phyloP scores from a whole-genome alignment of 2,797 vertebrate genomes.

The Eleutherodactylus coqui region DNA sequence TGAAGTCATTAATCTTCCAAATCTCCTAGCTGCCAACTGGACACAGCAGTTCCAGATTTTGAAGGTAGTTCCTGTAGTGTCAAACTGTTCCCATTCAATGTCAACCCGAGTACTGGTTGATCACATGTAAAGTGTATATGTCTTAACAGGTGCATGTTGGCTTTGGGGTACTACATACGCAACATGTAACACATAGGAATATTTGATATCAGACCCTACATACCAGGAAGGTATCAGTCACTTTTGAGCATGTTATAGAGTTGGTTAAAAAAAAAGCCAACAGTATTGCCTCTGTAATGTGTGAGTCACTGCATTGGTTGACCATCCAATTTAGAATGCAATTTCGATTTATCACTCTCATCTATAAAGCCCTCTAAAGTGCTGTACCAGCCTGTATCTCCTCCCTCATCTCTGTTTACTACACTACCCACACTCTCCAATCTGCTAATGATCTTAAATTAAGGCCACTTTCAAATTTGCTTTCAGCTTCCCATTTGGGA shows the following conservation, averaged over 20 bases:
- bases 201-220: background rate
- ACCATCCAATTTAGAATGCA: too few relatives aligned
- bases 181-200: background rate
- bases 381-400: too few relatives aligned
- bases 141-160: background rate
- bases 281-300: too few relatives aligned
- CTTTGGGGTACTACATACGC: background rate
- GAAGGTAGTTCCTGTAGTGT: background rate
- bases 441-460: too few relatives aligned
- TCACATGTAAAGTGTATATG: background rate
- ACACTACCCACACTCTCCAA: too few relatives aligned
- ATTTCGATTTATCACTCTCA: too few relatives aligned
- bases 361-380: too few relatives aligned
- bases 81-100: background rate
- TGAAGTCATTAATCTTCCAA: conserved; percentile 5
- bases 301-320: too few relatives aligned
- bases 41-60: background rate
- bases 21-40: background rate
- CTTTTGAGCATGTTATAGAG: background rate
- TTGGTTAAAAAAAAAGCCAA: background rate
- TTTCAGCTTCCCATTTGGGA: too few relatives aligned
- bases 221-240: background rate
- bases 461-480: too few relatives aligned
- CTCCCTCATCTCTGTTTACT: too few relatives aligned
- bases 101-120: background rate